A percentile compares a stretch with the other conserved stretches of the same genome.
phyloP scores from a whole-genome alignment of 2,888 invertebrate genomes.

The Caenorhabditis sp. region DNA sequence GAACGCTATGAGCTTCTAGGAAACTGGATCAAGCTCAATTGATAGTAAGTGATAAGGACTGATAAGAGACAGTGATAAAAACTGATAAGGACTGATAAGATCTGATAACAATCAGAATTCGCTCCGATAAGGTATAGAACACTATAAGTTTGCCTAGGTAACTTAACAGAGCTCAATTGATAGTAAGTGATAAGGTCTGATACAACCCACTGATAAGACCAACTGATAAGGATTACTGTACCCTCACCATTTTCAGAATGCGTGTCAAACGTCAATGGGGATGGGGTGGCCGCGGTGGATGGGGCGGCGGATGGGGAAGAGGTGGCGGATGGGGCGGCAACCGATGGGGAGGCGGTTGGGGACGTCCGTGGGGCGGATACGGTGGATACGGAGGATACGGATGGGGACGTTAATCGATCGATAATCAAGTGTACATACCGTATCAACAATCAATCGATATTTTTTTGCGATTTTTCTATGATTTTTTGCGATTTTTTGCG shows the following conservation, averaged over 20 bases:
- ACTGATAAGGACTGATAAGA: too few relatives aligned
- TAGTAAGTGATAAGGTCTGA: too few relatives aligned
- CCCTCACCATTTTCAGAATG: constrained; percentile 3
- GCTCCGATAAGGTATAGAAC: too few relatives aligned
- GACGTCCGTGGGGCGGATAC: constrained; percentile 16
- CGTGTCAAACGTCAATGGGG: constrained; percentile 58
- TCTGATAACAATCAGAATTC: too few relatives aligned
- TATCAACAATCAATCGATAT: neutral
- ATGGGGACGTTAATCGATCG: neutral
- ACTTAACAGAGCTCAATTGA: too few relatives aligned
- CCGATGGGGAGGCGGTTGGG: constrained; percentile 27
- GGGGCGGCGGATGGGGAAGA: constrained; percentile 31
- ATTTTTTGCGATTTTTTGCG: neutral
- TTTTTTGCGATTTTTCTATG: neutral
- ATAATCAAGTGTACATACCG: neutral
- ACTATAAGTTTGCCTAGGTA: too few relatives aligned
- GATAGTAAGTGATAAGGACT: too few relatives aligned
- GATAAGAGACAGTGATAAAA: too few relatives aligned
- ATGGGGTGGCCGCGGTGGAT: constrained; percentile 36
- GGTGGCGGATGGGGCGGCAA: constrained; percentile 34
- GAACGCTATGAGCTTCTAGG: too few relatives aligned
- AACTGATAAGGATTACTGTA: too few relatives aligned
- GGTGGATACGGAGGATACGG: constrained; percentile 10
- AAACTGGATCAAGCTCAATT: too few relatives aligned
- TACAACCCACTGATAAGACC: too few relatives aligned